Percentiles rank a stretch among this genome's conserved stretches.
Evolutionary conservation across 2,113 vertebrate species (phyloP).

Genomic region (Puntigrus tetrazona): DNA sequence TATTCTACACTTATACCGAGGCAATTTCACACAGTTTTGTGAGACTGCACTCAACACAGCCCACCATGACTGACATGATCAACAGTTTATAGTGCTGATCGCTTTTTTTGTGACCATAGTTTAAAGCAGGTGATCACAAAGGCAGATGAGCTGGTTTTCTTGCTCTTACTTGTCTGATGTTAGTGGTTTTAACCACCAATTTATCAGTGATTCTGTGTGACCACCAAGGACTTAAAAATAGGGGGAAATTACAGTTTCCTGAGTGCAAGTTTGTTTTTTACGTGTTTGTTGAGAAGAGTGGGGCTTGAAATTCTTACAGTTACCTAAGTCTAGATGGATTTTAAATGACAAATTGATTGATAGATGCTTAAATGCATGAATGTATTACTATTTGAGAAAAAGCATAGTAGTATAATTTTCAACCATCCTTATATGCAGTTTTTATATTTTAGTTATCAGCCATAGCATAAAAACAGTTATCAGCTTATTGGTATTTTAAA

Average conservation of each 20-base stretch:
- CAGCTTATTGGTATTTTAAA: neutral
- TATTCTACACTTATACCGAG: constrained; percentile 50
- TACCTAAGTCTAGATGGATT: neutral
- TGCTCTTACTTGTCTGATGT: constrained; percentile 6
- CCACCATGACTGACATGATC: constrained; percentile 49
- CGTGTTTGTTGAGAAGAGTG: neutral
- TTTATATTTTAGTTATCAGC: neutral
- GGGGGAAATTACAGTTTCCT: neutral
- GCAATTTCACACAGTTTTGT: constrained; percentile 48
- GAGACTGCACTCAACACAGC: constrained; percentile 12
- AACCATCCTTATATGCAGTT: neutral
- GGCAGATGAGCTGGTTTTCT: constrained; percentile 28
- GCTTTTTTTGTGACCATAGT: neutral
- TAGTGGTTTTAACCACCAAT: neutral
- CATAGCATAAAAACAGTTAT: neutral
- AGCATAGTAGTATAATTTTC: neutral
- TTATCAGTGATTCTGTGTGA: constrained; percentile 1
- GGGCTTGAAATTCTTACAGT: neutral
- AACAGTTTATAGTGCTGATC: constrained; percentile 33
- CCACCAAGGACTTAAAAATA: neutral
- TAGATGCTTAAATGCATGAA: neutral
- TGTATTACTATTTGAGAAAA: neutral
- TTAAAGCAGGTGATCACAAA: constrained; percentile 32
- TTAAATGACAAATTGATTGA: neutral
- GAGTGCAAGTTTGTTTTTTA: neutral